phyloP scores from a whole-genome alignment of 2,113 vertebrate species.

The Scytalopus superciliaris region DNA sequence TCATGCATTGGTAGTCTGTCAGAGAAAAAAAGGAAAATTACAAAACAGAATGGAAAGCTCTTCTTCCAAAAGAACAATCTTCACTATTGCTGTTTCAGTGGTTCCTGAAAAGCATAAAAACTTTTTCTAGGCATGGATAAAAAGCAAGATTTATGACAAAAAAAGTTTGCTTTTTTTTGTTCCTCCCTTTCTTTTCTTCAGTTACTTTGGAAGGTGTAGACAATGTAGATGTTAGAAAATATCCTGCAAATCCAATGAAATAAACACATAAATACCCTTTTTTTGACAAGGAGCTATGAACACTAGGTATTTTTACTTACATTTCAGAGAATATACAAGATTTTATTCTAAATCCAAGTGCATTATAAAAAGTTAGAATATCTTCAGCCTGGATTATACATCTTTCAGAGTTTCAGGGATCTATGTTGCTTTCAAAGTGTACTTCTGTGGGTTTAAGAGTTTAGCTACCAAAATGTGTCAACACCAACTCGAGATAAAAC shows the following conservation, averaged over 20 bases:
- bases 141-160: not conserved
- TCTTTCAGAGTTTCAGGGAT: not conserved
- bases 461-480: not conserved
- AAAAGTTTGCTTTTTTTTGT: not conserved
- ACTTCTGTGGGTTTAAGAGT: not conserved
- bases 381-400: not conserved
- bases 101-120: not conserved
- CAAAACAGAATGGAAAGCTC: rapidly evolving
- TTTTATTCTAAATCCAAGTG: not conserved
- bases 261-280: not conserved
- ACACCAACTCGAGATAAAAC: rapidly evolving
- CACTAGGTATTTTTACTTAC: not conserved
- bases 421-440: not conserved
- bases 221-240: not conserved
- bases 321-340: not conserved
- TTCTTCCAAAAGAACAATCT: not conserved
- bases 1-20: not conserved
- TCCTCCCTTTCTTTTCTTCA: not conserved
- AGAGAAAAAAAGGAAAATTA: not conserved
- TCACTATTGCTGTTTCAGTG: not conserved
- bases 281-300: not conserved
- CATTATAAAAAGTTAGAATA: not conserved
- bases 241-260: not conserved
- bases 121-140: not conserved
- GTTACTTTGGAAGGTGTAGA: not conserved